phyloP scores from a whole-genome alignment of 2,888 invertebrate genomes.

The Elegia similella region DNA sequence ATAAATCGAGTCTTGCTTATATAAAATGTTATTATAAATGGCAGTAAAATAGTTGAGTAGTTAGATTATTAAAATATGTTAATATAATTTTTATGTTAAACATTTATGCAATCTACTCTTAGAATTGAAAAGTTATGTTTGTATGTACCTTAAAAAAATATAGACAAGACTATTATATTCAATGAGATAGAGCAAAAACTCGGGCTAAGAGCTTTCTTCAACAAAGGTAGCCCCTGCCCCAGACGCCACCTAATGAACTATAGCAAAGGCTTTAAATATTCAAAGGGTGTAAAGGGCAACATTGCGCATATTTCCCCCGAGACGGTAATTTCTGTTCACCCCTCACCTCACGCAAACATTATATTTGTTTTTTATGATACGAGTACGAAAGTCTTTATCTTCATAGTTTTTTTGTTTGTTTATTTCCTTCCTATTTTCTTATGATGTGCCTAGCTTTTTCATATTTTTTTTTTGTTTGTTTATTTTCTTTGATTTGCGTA shows the following conservation, averaged over 20 bases:
- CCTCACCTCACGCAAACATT: slow-evolving; percentile 27
- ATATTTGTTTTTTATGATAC: too few species aligned
- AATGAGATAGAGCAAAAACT: background rate
- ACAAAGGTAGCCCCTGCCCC: background rate
- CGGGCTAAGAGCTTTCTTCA: slow-evolving; percentile 1
- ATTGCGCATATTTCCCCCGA: slow-evolving; percentile 69
- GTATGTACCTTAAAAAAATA: too few species aligned
- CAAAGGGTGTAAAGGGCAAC: slow-evolving; percentile 78
- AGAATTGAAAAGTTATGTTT: background rate
- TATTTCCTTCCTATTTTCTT: too few species aligned
- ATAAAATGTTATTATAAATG: background rate
- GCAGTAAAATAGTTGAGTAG: background rate
- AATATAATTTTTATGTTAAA: background rate
- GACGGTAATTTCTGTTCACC: slow-evolving; percentile 44
- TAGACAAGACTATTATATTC: background rate
- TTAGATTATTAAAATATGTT: background rate
- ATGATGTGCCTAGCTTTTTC: too few species aligned
- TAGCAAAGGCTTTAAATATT: slow-evolving; percentile 66
- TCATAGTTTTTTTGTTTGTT: too few species aligned
- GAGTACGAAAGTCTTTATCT: too few species aligned
- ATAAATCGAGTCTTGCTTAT: background rate
- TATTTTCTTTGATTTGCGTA: too few species aligned
- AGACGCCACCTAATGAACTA: background rate
- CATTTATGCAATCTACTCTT: background rate
- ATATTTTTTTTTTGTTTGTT: too few species aligned